Percentiles rank a stretch among this genome's conserved stretches.
Evolutionary conservation across 2,113 vertebrate genomes (phyloP).

Genomic region (Stictonetta naevosa): DNA sequence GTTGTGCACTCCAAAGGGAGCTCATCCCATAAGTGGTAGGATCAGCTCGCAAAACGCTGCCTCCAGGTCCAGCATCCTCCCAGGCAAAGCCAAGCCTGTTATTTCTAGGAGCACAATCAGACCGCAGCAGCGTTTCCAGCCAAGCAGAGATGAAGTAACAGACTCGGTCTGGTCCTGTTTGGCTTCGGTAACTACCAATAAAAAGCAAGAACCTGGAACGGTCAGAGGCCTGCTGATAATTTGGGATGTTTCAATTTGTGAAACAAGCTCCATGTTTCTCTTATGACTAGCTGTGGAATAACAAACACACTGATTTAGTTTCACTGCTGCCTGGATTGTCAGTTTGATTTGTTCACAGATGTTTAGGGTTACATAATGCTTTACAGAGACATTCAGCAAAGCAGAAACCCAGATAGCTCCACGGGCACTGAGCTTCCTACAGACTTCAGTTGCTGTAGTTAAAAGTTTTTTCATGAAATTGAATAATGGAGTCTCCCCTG

Average conservation of each 20-base stretch:
- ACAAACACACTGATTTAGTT: slow-evolving; percentile 46
- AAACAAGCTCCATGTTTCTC: slow-evolving; percentile 31
- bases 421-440: background rate
- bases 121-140: background rate
- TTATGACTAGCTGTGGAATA: slow-evolving; percentile 14
- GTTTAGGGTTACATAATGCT: slow-evolving; percentile 23
- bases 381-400: slow-evolving; percentile 17
- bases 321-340: slow-evolving; percentile 33
- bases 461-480: background rate
- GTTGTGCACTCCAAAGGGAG: background rate
- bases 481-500: background rate
- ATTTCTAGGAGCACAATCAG: slow-evolving; percentile 19
- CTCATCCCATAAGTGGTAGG: background rate
- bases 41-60: background rate
- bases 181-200: slow-evolving; percentile 22
- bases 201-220: background rate
- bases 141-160: slow-evolving; percentile 21
- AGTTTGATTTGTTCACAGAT: slow-evolving; percentile 50
- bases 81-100: background rate
- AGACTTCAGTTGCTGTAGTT: background rate
- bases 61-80: background rate
- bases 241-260: slow-evolving; percentile 48
- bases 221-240: slow-evolving; percentile 23
- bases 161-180: background rate
- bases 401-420: background rate